These are phyloP conservation scores for Condylostylus longicornis DNA, from an alignment of 1,140 invertebrate species.

Conservation along the genomic window DNA sequence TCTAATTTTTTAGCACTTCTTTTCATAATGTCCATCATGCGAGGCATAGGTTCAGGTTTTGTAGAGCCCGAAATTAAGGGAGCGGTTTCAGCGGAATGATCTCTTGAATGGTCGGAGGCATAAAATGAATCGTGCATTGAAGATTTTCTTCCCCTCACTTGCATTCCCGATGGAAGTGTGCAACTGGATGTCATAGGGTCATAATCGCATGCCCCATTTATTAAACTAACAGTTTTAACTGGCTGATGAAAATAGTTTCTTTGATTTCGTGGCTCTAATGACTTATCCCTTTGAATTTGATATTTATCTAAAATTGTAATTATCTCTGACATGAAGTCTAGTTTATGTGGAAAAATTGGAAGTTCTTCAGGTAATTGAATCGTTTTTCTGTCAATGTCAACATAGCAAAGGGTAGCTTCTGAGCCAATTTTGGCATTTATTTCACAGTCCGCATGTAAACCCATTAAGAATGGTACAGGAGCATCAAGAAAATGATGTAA, in stretches of 20 bases:
- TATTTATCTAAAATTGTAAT: conserved; percentile 63
- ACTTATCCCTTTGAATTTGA: conserved; percentile 24
- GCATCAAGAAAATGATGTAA: conserved; percentile 95
- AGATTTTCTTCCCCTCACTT: conserved; percentile 23
- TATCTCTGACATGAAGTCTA: conserved; percentile 75
- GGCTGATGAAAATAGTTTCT: conserved; percentile 13
- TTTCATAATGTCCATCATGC: conserved; percentile 63
- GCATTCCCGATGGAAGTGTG: conserved; percentile 38
- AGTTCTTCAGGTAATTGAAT: conserved; percentile 92
- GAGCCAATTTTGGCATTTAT: conserved; percentile 38
- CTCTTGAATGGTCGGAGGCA: conserved; percentile 29
- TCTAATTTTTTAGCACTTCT: conserved; percentile 45
- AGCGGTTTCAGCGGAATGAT: conserved; percentile 23
- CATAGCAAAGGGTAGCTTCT: conserved; percentile 81
- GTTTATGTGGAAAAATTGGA: conserved; percentile 77
- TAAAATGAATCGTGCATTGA: conserved; percentile 29
- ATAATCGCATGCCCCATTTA: conserved; percentile 27
- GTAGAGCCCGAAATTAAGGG: conserved; percentile 9
- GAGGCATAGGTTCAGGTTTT: conserved; percentile 54
- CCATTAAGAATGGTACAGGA: conserved; percentile 98
- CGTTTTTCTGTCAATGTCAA: conserved; percentile 85
- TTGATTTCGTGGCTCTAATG: conserved; percentile 15
- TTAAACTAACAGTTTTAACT: too few species aligned
- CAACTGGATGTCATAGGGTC: conserved; percentile 44
- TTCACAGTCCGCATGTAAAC: conserved; percentile 45